Conservation (phyloP, 2,113 vertebrate genomes). For the Atlantisia rogersi region DNA sequence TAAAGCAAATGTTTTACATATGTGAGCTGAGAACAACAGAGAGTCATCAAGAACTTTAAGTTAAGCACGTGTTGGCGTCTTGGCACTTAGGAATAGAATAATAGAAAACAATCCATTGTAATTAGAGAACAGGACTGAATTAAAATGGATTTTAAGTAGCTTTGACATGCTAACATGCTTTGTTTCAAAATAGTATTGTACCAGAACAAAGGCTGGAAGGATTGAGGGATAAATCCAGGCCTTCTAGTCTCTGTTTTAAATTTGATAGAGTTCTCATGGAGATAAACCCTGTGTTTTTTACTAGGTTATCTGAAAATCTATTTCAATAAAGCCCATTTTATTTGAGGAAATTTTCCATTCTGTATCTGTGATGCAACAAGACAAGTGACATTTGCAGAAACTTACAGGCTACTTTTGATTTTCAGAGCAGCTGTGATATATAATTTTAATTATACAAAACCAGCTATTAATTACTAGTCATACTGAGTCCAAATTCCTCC, state of each 20-base stretch:
- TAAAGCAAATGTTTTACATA: background rate
- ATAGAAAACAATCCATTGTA: background rate
- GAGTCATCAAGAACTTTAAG: background rate
- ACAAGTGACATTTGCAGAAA: background rate
- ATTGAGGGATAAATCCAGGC: background rate
- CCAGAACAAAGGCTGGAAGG: background rate
- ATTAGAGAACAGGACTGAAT: conserved; percentile 8
- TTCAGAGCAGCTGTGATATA: background rate
- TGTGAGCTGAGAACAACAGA: conserved; percentile 20
- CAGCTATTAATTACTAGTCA: background rate
- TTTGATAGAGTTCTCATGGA: background rate
- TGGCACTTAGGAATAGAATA: background rate
- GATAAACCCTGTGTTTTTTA: background rate
- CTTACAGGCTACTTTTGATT: background rate
- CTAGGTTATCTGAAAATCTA: background rate
- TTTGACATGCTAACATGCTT: background rate
- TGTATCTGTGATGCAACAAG: background rate
- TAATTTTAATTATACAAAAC: background rate
- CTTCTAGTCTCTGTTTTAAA: background rate
- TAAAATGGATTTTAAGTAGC: conserved; percentile 26
- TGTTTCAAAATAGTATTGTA: conserved; percentile 16
- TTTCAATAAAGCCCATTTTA: conserved; percentile 1
- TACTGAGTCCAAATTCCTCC: background rate
- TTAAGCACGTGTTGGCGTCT: background rate
- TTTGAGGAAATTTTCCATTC: conserved; percentile 5